Evolutionary conservation across 2,797 vertebrate species (phyloP), one percentile per base, ranked within the genome.

Genomic region (Rousettus madagascariensis): DNA sequence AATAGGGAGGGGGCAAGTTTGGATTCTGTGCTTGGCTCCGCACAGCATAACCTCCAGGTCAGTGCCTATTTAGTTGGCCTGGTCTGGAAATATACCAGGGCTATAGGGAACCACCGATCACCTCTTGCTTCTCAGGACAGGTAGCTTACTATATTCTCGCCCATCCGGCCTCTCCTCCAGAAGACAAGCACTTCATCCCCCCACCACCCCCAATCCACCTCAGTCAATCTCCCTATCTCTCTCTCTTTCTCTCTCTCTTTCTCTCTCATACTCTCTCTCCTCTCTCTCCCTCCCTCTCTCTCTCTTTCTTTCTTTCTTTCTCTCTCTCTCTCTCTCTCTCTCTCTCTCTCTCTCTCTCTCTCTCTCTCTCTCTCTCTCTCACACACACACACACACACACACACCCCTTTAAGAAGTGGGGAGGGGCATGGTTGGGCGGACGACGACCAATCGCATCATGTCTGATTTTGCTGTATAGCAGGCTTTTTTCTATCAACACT

Each of bases 141-240:
- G 5, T 2, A 4, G 7, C 59, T 28, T 30, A 8, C 20, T 46
- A 10, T 55, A 66, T 41, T 53, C 22, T 11, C 5, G 19, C 26
- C 0, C 11, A 33, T 12, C 15, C 11, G 0, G 5, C 33, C 43
- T 68, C 24, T 43, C 68, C 30, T 63, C 0, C 0, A 24, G 36
- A 68, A 4, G 6, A 55, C 28, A 8, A 55, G 43, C 51, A 16
- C 33, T 78, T 13, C 20, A 4, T 46, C 6, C 19, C 3, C 36
- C 33, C 36, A 38, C 24, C 8, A 30, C 72, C 30, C 30, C 46
- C 46, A 49, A 3, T 4, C 36, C 36, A 24, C 30, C 17, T n/a
- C n/a, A n/a, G n/a, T 38, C 30, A 38, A 57, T 28, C 20, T 57
- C 10, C 15, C 15, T n/a, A 49, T 20, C 38, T 53, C 5, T 53